Percentiles rank a stretch among this genome's conserved stretches.
phyloP scores from a whole-genome alignment of 2,888 invertebrate genomes.

The Scaptomyza tumidula region DNA sequence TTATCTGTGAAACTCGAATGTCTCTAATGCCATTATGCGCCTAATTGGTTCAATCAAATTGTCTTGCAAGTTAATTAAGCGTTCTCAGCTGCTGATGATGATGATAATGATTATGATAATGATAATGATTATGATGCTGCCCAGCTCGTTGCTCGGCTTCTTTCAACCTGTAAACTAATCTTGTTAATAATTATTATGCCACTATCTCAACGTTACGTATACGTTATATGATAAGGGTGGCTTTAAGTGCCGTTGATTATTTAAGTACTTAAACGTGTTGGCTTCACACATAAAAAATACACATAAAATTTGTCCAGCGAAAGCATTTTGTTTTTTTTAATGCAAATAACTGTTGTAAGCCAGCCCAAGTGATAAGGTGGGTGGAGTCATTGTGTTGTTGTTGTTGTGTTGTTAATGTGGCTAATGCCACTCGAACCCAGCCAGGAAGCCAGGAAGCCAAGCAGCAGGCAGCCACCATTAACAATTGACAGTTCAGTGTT shows the following conservation, averaged over 20 bases:
- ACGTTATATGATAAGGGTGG: slow-evolving; percentile 5
- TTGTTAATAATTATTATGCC: slow-evolving; percentile 42
- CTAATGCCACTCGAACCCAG: slow-evolving; percentile 16
- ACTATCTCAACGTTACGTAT: background rate
- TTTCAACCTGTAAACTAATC: slow-evolving; percentile 33
- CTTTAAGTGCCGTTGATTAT: slow-evolving; percentile 45
- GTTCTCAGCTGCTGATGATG: slow-evolving; percentile 1
- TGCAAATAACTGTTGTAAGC: slow-evolving; percentile 17
- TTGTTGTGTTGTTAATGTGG: background rate
- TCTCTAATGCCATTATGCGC: slow-evolving; percentile 47
- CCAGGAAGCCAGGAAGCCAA: background rate
- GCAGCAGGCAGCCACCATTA: slow-evolving; percentile 5
- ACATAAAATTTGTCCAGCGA: slow-evolving; percentile 23
- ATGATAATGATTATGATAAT: too few species aligned
- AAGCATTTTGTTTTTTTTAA: slow-evolving; percentile 33
- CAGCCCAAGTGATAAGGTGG: slow-evolving; percentile 1
- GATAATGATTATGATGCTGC: background rate
- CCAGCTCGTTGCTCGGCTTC: background rate
- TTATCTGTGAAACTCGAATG: slow-evolving; percentile 22
- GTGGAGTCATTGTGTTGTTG: too few species aligned
- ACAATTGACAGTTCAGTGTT: slow-evolving; percentile 26
- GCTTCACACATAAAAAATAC: slow-evolving; percentile 25
- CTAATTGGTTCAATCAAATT: slow-evolving; percentile 70
- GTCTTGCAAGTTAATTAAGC: slow-evolving; percentile 61
- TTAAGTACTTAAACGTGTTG: slow-evolving; percentile 66